A percentile compares a stretch with the other conserved stretches of the same genome.
Evolutionary conservation across 1,140 invertebrate genomes (phyloP).

Genomic region (Pogonomyrmex barbatus): DNA sequence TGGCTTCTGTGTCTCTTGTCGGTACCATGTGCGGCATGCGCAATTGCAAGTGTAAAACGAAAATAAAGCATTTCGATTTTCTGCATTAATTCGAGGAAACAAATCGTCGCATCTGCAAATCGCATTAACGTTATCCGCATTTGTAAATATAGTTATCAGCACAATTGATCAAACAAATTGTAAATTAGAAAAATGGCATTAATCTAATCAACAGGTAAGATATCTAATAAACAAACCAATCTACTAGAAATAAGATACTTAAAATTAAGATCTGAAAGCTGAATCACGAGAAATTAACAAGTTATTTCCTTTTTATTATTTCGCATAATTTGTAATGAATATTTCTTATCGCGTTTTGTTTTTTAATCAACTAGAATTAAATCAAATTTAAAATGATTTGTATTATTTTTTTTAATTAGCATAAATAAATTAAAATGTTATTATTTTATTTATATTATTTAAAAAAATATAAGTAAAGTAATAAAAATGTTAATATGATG

Average conservation of each 20-base stretch:
- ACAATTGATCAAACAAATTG: not conserved
- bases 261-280: not conserved
- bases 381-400: not conserved
- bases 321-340: not conserved
- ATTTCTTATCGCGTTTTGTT: not conserved
- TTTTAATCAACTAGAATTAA: not conserved
- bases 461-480: not conserved
- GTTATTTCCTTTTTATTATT: not conserved
- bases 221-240: not conserved
- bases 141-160: not conserved
- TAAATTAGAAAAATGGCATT: not conserved
- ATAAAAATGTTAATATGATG: slow-evolving; percentile 2
- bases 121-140: not conserved
- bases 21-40: slow-evolving; percentile 34
- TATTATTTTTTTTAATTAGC: not conserved
- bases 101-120: not conserved
- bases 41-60: not conserved
- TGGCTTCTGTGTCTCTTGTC: slow-evolving; percentile 17
- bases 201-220: slow-evolving; percentile 7
- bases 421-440: not conserved
- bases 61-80: slow-evolving; percentile 30
- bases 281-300: not conserved
- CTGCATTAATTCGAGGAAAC: slow-evolving; percentile 3
- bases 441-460: not conserved
- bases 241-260: not conserved